These are phyloP conservation scores for Atlantisia rogersi DNA, from an alignment of 2,113 vertebrate genomes.

Conservation along the genomic window DNA sequence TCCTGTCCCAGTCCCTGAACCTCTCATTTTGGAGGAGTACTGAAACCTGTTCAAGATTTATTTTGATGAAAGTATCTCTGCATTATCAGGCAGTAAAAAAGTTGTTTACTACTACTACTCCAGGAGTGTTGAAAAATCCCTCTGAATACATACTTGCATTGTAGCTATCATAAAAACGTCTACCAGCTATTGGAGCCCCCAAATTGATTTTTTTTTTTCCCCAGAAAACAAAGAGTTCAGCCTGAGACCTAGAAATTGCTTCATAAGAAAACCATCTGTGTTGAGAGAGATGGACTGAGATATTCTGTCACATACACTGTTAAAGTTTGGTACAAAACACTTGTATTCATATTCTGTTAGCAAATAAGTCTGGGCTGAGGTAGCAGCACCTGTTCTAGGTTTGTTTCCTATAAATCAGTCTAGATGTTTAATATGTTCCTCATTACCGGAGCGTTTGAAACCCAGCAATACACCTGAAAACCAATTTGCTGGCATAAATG, in stretches of 20 bases:
- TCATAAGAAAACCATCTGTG: conserved; percentile 64
- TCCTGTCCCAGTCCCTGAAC: conserved; percentile 58
- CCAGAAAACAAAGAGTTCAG: conserved; percentile 56
- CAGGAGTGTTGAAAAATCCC: conserved; percentile 44
- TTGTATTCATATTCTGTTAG: conserved; percentile 10
- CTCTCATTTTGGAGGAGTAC: conserved; percentile 54
- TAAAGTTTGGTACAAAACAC: neutral
- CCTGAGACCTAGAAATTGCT: conserved; percentile 63
- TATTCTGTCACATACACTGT: neutral
- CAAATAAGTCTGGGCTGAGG: neutral
- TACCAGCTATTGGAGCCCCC: conserved; percentile 8
- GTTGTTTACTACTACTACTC: conserved; percentile 64
- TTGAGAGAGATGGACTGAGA: neutral
- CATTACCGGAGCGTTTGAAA: neutral
- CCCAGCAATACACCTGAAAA: conserved; percentile 30
- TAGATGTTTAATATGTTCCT: conserved; percentile 43
- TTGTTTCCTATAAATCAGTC: conserved; percentile 12
- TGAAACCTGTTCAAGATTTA: conserved; percentile 72
- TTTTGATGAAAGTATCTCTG: conserved; percentile 69
- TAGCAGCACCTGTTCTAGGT: conserved; percentile 34
- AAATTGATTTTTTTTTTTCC: conserved; percentile 51
- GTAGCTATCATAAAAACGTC: conserved; percentile 50
- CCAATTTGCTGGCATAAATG: conserved; percentile 40
- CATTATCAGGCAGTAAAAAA: conserved; percentile 70
- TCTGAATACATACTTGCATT: conserved; percentile 37